Evolutionary conservation across 1,140 invertebrate species (phyloP), one percentile per base, ranked within the genome.

Genomic region (Danaus melanippus): DNA sequence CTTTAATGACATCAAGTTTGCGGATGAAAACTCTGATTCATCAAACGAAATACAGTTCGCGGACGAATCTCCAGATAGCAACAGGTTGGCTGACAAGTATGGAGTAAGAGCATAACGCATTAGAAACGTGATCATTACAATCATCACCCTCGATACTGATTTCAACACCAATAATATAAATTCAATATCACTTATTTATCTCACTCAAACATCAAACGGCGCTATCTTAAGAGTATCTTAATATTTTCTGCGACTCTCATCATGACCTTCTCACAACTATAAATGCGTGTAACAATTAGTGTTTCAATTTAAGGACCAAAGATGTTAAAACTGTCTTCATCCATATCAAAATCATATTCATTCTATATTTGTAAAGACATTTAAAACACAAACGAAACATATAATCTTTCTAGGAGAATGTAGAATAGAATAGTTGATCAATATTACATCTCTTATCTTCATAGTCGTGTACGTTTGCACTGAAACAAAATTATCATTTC

Each of bases 1-100:
- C 65, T 76, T 84, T 10, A 68, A 70, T 42, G 87, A 87, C 52
- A 76, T 87, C 45, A 83, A 74, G 53, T 88, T 86, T 61, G 87
- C 87, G 8, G 87, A 88, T 58, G 87, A 87, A 12, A 83, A 78
- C 62, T 88, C 87, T 0, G 86, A 88, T 64, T 81, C 80, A 42
- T 87, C 86, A 9, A 79, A 74, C 52, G 84, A 87, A 53, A 83
- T 86, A 11, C 87, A 87, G 66, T 85, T 86, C 60, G 81, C 77
- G 8, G 83, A 86, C 21, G 84, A 86, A 56, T 84, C 81, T 1
- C 81, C 84, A 8, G 84, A 86, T 65, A 84, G 79, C 53, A 86
- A 86, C 71, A 74, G 70, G 56, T 49, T 84, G 42, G 64, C 66
- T 56, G 81, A 84, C 60, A 79, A 69, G 66, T 84, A 79, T 56